Percentiles rank a stretch among this genome's conserved stretches.
phyloP scores from a whole-genome alignment of 2,797 vertebrate species.

The Rhabdophis nuchalis region DNA sequence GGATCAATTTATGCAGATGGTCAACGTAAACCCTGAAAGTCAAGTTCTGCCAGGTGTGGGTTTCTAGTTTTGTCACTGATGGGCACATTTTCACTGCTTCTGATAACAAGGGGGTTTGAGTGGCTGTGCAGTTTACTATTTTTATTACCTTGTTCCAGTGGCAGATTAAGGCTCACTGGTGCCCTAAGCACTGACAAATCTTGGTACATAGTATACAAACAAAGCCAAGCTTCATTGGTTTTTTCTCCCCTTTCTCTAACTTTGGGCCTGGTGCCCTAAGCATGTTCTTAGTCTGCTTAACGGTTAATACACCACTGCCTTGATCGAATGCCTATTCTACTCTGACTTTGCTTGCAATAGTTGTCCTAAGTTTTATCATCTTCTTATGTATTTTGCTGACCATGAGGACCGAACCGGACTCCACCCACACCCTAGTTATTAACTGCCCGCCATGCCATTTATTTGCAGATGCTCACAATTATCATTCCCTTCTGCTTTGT shows the following conservation, averaged over 20 bases:
- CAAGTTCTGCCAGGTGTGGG: not conserved
- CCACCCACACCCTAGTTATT: not conserved
- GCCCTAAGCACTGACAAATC: no score
- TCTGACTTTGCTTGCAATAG: not conserved
- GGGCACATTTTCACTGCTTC: not conserved
- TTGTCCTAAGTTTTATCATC: not conserved
- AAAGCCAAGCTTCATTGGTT: no score
- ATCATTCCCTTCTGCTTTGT: not conserved
- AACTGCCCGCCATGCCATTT: not conserved
- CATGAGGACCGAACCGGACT: not conserved
- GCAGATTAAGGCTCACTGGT: no score
- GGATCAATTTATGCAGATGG: not conserved
- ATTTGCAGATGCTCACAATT: not conserved
- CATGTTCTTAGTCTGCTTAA: no score
- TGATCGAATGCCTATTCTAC: not conserved
- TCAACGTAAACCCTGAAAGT: not conserved
- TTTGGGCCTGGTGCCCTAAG: no score
- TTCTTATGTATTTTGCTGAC: not conserved
- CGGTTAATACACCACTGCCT: not conserved
- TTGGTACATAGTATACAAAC: no score
- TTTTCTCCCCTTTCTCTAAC: no score
- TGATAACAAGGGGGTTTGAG: not conserved
- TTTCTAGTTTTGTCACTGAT: not conserved
- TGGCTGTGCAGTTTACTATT: not conserved
- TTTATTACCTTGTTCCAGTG: not conserved